Conservation (phyloP, 2,888 invertebrate genomes). For the Pyrgus malvae region DNA sequence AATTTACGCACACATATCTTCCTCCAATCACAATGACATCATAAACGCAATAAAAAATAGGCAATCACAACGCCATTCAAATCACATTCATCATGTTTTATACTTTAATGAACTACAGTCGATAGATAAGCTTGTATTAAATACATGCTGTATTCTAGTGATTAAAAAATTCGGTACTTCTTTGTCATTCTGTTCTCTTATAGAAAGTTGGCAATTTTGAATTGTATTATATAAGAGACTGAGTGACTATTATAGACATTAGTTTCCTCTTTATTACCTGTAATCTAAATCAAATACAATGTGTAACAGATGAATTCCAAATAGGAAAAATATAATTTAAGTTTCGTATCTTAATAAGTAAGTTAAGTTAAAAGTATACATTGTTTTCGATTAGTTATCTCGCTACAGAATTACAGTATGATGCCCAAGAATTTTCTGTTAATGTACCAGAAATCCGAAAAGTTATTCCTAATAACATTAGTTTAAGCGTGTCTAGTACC, state of each 20-base stretch:
- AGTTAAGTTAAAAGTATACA: slow-evolving; percentile 10
- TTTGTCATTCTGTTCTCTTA: slow-evolving; percentile 45
- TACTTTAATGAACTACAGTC: not conserved
- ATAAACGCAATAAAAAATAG: not conserved
- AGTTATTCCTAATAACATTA: slow-evolving; percentile 37
- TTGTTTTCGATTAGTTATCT: slow-evolving; percentile 18
- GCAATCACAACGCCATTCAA: not conserved
- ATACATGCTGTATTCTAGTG: slow-evolving; percentile 42
- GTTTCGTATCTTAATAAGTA: slow-evolving; percentile 10
- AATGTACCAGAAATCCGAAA: slow-evolving; percentile 38
- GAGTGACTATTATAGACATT: slow-evolving; percentile 31
- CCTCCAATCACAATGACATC: too few species aligned
- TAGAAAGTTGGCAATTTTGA: slow-evolving; percentile 41
- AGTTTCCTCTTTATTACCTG: not conserved
- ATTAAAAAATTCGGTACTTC: slow-evolving; percentile 45
- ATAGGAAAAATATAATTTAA: slow-evolving; percentile 15
- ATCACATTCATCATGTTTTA: not conserved
- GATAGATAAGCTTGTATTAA: not conserved
- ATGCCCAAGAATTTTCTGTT: slow-evolving; percentile 7
- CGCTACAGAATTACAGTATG: slow-evolving; percentile 28
- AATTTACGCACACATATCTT: too few species aligned
- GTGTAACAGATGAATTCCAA: slow-evolving; percentile 9
- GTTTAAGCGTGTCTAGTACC: slow-evolving; percentile 41
- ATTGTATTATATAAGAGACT: slow-evolving; percentile 45
- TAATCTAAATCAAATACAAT: slow-evolving; percentile 1